A percentile compares a stretch with the other conserved stretches of the same genome.
phyloP scores from a whole-genome alignment of 1,140 invertebrate genomes.

The Scaptomyza montana region DNA sequence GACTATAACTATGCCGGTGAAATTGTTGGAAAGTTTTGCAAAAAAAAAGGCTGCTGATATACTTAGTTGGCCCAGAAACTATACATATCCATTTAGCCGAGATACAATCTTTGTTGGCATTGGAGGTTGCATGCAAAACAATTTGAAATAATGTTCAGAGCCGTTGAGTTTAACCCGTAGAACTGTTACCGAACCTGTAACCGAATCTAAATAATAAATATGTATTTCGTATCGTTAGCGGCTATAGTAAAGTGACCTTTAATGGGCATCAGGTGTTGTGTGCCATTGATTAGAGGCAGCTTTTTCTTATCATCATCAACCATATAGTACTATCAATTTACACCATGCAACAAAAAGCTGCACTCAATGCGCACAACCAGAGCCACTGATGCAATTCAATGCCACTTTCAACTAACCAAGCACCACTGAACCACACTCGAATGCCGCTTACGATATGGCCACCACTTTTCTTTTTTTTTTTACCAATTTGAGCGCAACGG shows the following conservation, averaged over 20 bases:
- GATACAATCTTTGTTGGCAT: constrained; percentile 46
- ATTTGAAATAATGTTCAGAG: neutral
- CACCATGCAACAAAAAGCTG: constrained; percentile 46
- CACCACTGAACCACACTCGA: constrained; percentile 27
- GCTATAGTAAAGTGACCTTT: constrained; percentile 66
- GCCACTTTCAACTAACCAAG: constrained; percentile 61
- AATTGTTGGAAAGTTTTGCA: constrained; percentile 59
- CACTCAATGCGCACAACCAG: constrained; percentile 76
- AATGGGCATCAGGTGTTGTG: constrained; percentile 76
- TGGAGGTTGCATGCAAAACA: constrained; percentile 72
- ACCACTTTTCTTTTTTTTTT: neutral
- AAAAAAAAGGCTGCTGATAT: neutral
- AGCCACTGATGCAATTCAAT: constrained; percentile 81
- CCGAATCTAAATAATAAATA: too few species aligned
- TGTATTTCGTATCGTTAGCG: constrained; percentile 15
- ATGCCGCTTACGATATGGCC: constrained; percentile 26
- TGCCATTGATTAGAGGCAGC: constrained; percentile 65
- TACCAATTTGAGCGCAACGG: constrained; percentile 1
- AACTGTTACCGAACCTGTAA: constrained; percentile 4
- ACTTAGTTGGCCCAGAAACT: neutral
- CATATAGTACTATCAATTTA: constrained; percentile 6
- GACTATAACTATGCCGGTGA: neutral
- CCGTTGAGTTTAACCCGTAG: constrained; percentile 1
- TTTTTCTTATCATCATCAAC: constrained; percentile 44
- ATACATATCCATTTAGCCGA: neutral